Conservation (phyloP, 35 echinoderm and acorn worm genomes). For the Amphiura filiformis region DNA sequence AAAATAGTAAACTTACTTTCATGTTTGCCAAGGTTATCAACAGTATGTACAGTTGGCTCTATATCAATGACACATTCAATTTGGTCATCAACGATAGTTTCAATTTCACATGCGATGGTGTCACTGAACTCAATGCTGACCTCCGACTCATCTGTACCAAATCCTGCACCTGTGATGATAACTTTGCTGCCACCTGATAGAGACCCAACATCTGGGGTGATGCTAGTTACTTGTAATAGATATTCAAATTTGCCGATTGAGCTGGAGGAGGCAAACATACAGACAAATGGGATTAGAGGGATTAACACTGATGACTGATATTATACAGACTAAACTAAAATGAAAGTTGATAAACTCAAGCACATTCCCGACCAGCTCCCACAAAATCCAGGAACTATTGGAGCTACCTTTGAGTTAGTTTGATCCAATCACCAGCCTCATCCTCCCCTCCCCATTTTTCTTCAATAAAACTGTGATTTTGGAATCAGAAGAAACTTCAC, state of each 20-base stretch:
- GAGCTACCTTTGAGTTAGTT: too few species aligned
- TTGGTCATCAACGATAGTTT: background rate
- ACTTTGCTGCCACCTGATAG: conserved; percentile 46
- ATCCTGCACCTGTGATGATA: conserved; percentile 48
- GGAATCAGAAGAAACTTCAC: too few species aligned
- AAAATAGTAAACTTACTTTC: conserved; percentile 48
- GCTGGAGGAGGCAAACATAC: background rate
- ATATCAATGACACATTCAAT: conserved; percentile 16
- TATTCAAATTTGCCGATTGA: conserved; percentile 18
- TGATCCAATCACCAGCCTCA: too few species aligned
- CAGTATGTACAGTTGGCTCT: background rate
- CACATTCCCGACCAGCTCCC: too few species aligned
- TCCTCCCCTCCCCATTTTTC: too few species aligned
- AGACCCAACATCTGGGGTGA: conserved; percentile 54
- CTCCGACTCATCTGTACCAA: conserved; percentile 31
- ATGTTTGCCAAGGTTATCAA: conserved; percentile 55
- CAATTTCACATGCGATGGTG: conserved; percentile 21
- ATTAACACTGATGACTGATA: background rate
- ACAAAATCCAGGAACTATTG: too few species aligned
- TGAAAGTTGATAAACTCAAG: background rate
- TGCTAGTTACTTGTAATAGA: conserved; percentile 28
- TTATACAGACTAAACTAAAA: background rate
- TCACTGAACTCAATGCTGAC: conserved; percentile 34
- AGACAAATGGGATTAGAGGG: background rate
- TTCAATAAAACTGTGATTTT: too few species aligned